Conservation (phyloP, 64 coral and sea anemone species). For the Hydrozoanthus tunicans region DNA sequence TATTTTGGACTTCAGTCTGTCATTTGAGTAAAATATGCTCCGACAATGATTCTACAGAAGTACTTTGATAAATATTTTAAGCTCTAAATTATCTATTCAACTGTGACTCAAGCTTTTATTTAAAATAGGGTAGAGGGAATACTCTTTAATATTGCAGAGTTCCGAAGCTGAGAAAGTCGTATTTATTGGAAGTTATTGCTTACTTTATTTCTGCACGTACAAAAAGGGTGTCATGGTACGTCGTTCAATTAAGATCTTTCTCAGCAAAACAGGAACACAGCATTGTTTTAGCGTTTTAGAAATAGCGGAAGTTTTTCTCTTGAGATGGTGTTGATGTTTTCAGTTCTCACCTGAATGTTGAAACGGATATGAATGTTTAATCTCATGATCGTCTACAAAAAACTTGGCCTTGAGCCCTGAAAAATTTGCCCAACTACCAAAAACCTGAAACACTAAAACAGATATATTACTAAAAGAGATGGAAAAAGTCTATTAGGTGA, state of each 20-base stretch:
- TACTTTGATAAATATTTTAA: not conserved
- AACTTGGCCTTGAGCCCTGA: not conserved
- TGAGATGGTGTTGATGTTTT: not conserved
- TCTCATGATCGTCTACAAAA: not conserved
- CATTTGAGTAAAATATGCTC: not conserved
- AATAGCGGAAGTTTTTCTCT: conserved; percentile 15
- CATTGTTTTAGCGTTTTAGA: not conserved
- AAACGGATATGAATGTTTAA: not conserved
- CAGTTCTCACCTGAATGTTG: not conserved
- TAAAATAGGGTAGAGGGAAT: too few relatives aligned
- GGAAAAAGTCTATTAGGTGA: not conserved
- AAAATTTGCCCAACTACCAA: not conserved
- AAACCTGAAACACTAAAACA: too few relatives aligned
- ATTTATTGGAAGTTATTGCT: not conserved
- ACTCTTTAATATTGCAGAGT: too few relatives aligned
- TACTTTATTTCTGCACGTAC: not conserved
- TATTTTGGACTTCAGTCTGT: not conserved
- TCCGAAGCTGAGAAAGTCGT: too few relatives aligned
- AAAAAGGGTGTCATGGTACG: not conserved
- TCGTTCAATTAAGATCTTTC: not conserved
- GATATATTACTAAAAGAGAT: too few relatives aligned
- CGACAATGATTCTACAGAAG: not conserved
- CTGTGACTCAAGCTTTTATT: too few relatives aligned
- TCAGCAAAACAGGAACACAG: conserved; percentile 47
- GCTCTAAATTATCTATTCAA: too few relatives aligned